Conservation (phyloP, 2,888 invertebrate genomes). For the Chromoteleia sp. region DNA sequence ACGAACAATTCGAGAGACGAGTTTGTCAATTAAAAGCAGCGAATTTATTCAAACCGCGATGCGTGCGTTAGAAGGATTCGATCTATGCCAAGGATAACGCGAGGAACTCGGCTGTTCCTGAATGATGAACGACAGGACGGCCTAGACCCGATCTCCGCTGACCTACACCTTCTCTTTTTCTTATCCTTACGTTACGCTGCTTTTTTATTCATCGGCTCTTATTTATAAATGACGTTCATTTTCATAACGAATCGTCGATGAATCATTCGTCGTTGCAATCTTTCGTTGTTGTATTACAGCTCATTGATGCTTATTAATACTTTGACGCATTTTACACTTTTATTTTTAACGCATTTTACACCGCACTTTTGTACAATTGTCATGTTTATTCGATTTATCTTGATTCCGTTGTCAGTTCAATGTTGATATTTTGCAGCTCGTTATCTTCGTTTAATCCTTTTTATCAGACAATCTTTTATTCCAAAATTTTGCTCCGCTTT, state of each 20-base stretch:
- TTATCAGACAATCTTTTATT: not conserved
- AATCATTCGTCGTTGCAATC: constrained; percentile 21
- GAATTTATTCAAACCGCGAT: constrained; percentile 33
- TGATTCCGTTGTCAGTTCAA: not conserved
- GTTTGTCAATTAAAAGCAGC: constrained; percentile 45
- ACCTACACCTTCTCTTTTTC: constrained; percentile 70
- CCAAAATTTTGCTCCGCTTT: no score
- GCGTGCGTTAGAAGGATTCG: constrained; percentile 69
- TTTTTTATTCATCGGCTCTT: constrained; percentile 41
- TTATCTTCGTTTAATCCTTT: not conserved
- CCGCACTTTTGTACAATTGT: not conserved
- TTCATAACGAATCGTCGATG: constrained; percentile 26
- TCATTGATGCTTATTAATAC: constrained; percentile 9
- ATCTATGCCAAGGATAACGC: constrained; percentile 79
- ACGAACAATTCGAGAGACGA: constrained; percentile 23
- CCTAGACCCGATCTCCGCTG: constrained; percentile 73
- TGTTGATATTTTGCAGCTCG: not conserved
- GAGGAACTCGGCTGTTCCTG: constrained; percentile 71
- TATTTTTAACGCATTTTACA: no score
- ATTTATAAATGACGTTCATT: constrained; percentile 40
- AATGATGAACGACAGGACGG: constrained; percentile 68
- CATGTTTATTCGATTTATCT: not conserved
- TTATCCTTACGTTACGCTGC: constrained; percentile 60
- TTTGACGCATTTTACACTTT: not conserved
- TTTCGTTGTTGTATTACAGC: not conserved